Base-by-base conservation (phyloP, 1,140 invertebrate species). In the Euborellia annulipes region DNA sequence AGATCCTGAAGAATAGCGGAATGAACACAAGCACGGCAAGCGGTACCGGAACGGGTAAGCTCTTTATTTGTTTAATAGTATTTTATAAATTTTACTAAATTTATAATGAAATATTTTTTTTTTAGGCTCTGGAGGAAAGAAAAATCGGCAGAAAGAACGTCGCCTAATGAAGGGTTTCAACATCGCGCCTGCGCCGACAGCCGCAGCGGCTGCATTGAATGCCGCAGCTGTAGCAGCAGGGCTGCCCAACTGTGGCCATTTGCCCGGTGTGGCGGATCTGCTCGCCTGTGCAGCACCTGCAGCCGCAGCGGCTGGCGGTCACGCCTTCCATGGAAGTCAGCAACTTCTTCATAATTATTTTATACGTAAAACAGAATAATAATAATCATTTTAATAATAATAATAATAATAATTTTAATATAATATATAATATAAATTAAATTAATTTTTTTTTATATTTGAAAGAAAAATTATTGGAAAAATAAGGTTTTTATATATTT, bases 91-190 rank as follows among this genome's bases (percentile, higher is more conserved):
- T 8, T 40, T 13, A 18, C 38, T 13, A 17, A 8, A 40, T 9
- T 43, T 30, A 18, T 17, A 8, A 13, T 48, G 13, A n/a, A n/a
- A n/a, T n/a, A 8, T 13, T 51, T 43, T 48, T 46, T 34, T 45
- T 46, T 9, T 69, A 77, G 85, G 85, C 60, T 78, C 83, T 52
- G 85, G 87, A 49, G 87, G 89, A 23, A 91, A 91, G 65, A 92
- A 91, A 67, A 91, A 90, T 59, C 75, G 88, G 0, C 86, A 91
- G 62, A 89, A 90, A 65, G 88, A 92, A 58, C 72, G 89, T 0
- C 75, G 88, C 1, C 65, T 93, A 20, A 91, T 92, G 86, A 93
- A 93, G 62, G 89, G 89, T 2, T 93, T 93, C 70, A 90, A 93
- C 65, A 85, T 89, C 36, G 80, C 75, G 2, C 75, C 76, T 0